phyloP scores from a whole-genome alignment of 2,113 vertebrate species.

The Tychaedon coryphoeus region DNA sequence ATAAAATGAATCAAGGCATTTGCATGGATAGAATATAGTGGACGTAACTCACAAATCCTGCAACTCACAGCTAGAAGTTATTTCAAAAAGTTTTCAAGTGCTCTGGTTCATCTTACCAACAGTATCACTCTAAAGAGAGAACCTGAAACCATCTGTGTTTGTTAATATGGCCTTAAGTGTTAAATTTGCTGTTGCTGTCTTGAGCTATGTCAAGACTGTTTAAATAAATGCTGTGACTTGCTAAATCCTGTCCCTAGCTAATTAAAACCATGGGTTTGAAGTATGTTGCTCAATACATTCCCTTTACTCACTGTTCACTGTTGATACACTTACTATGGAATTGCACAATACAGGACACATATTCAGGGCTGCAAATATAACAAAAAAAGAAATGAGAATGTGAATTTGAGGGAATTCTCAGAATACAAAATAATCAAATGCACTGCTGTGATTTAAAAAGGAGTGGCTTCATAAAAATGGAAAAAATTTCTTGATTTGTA shows the following conservation, averaged over 20 bases:
- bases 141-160: slow-evolving; percentile 41
- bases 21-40: neutral
- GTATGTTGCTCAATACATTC: neutral
- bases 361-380: neutral
- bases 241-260: slow-evolving; percentile 60
- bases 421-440: neutral
- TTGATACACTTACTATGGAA: neutral
- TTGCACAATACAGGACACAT: neutral
- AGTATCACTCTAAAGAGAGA: neutral
- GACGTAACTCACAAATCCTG: slow-evolving; percentile 16
- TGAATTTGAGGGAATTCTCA: neutral
- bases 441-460: neutral
- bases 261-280: slow-evolving; percentile 50
- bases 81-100: slow-evolving; percentile 21
- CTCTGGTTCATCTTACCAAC: neutral
- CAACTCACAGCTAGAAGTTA: slow-evolving; percentile 1
- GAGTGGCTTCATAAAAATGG: neutral
- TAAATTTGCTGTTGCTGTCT: slow-evolving; percentile 47
- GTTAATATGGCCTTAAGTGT: slow-evolving; percentile 55
- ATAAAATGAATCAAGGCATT: neutral
- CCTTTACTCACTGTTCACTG: slow-evolving; percentile 1
- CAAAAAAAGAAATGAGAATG: neutral
- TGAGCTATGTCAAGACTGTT: slow-evolving; percentile 52
- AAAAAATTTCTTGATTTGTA: neutral
- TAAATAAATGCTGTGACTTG: slow-evolving; percentile 65